Conservation (phyloP, 1,140 invertebrate genomes). For the Rhizoglyphus robini region DNA sequence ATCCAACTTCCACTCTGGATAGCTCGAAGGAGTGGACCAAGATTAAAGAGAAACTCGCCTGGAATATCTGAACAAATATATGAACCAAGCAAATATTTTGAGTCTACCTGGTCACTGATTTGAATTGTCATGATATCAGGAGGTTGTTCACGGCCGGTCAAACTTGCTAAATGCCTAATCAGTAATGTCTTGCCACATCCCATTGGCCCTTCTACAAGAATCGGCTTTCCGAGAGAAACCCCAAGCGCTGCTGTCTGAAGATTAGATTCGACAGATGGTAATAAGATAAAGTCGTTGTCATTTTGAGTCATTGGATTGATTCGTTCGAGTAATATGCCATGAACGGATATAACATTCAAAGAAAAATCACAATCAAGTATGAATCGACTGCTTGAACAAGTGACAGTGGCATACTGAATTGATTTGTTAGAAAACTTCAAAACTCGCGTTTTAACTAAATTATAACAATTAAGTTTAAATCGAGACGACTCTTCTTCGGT, state of each 20-base stretch:
- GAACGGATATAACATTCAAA: conserved; percentile 23
- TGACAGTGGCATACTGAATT: not conserved
- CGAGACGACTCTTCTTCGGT: not conserved
- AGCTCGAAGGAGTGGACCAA: conserved; percentile 77
- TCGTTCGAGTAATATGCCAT: conserved; percentile 23
- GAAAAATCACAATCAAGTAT: conserved; percentile 21
- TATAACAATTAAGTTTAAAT: conserved; percentile 5
- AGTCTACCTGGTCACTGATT: conserved; percentile 93
- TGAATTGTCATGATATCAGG: conserved; percentile 61
- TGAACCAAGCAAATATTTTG: conserved; percentile 80
- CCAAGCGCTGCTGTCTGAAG: conserved; percentile 33
- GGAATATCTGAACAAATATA: conserved; percentile 92
- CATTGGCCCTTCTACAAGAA: conserved; percentile 75
- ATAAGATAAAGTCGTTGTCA: conserved; percentile 27
- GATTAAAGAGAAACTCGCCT: conserved; percentile 91
- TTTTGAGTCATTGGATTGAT: not conserved
- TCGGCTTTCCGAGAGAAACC: conserved; percentile 52
- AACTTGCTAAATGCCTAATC: conserved; percentile 66
- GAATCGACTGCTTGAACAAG: not conserved
- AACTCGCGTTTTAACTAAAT: not conserved
- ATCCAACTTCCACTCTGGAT: conserved; percentile 79
- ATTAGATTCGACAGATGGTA: conserved; percentile 30
- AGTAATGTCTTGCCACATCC: conserved; percentile 87
- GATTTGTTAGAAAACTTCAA: not conserved
- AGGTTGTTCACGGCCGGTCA: conserved; percentile 49